A percentile compares a stretch with the other conserved stretches of the same genome.
phyloP scores from a whole-genome alignment of 1,140 invertebrate genomes.

The Cydia pomonella region DNA sequence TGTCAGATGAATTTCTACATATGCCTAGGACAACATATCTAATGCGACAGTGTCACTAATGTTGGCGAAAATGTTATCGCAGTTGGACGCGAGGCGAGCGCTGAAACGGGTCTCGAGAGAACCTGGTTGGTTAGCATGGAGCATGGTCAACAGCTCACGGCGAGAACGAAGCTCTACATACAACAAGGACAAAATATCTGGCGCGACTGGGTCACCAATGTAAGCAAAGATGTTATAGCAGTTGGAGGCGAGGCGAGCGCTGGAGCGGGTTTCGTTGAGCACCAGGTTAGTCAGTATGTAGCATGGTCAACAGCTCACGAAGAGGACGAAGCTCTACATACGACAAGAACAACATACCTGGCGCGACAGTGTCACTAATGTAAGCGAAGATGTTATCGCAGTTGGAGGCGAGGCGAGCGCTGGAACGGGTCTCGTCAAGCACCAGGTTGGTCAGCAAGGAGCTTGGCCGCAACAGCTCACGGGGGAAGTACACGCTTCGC shows the following conservation, averaged over 20 bases:
- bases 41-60: slow-evolving; percentile 89
- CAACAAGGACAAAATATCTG: slow-evolving; percentile 78
- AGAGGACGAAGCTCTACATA: background rate
- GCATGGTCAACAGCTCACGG: slow-evolving; percentile 79
- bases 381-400: slow-evolving; percentile 90
- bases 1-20: too few relatives aligned
- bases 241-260: slow-evolving; percentile 72
- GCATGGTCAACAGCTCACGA: slow-evolving; percentile 78
- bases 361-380: slow-evolving; percentile 88
- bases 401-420: slow-evolving; percentile 72
- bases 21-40: slow-evolving; percentile 71
- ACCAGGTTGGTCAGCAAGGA: slow-evolving; percentile 89
- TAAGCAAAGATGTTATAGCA: slow-evolving; percentile 90
- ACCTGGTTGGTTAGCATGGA: slow-evolving; percentile 76
- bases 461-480: slow-evolving; percentile 84
- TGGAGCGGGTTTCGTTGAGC: slow-evolving; percentile 85
- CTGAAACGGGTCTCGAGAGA: slow-evolving; percentile 83
- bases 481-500: slow-evolving; percentile 82
- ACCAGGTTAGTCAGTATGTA: slow-evolving; percentile 89
- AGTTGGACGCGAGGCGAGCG: slow-evolving; percentile 78
- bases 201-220: slow-evolving; percentile 88
- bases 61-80: slow-evolving; percentile 89
- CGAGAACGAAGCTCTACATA: background rate
- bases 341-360: slow-evolving; percentile 77
- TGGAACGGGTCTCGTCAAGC: slow-evolving; percentile 85